Base-by-base conservation (phyloP, 2,113 vertebrate genomes). In the Lichenostomus cassidix region DNA sequence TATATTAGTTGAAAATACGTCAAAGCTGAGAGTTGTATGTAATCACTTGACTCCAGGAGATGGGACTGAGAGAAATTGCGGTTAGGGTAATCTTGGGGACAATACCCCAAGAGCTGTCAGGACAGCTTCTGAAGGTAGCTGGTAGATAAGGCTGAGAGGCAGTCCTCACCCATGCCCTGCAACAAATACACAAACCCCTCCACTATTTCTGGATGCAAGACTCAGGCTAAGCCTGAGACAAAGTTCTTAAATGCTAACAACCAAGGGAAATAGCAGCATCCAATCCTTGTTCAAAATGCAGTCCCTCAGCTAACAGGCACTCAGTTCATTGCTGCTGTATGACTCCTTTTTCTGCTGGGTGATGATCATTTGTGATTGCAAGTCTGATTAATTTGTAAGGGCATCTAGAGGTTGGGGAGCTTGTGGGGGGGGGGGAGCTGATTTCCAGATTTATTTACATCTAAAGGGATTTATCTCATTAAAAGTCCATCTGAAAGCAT, bases 391-490 rank as follows among this genome's bases (percentile, higher is more conserved):
- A 28, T 70, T 83, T 86, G 75, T 52, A 83, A 86, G 52, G 39
- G 56, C 50, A 70, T 44, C 35, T 33, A 50, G 37, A 59, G 49
- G 37, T 7, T 83, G 88, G 22, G 59, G 31, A 53, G 52, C 22
- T 27, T 18, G 33, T 11, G 14, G 9, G 0, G 0, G 5, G 15
- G 2, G 5, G 6, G 8, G 7, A 4, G 4, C 5, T 35, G 41
- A n/a, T 76, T 86, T 90, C 68, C 37, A 56, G 22, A 17, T 49
- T 79, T 92, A 65, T 86, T 80, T 90, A 68, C 31, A 50, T 58
- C 47, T 69, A 17, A 27, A n/a, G 42, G 18, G 28, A 59, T 62
- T 23, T 59, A 37, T 74, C 92, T 76, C 49, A 44, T 65, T 69
- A 22, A 14, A 69, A 88, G 58, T 47, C 47, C 39, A 62, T 17